Evolutionary conservation across 2,113 vertebrate genomes (phyloP).

Genomic region (Meleagris gallopavo): DNA sequence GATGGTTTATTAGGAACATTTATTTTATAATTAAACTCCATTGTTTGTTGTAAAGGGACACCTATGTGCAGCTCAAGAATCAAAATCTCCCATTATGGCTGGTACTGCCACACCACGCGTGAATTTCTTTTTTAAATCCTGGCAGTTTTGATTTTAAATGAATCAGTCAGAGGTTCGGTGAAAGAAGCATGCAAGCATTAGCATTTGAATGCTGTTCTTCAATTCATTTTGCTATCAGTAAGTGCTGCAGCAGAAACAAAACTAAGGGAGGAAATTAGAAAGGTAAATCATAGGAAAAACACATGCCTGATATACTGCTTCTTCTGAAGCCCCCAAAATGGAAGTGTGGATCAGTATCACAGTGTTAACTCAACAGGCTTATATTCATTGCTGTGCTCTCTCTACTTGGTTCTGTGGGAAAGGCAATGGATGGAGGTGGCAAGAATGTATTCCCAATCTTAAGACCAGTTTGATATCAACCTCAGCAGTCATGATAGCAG

Average conservation of each 20-base stretch:
- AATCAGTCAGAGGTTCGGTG: neutral
- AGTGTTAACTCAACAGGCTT: neutral
- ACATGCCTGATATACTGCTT: too few relatives aligned
- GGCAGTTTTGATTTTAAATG: neutral
- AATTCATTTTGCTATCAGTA: too few relatives aligned
- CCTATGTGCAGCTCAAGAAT: neutral
- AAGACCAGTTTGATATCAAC: neutral
- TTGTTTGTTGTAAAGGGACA: neutral
- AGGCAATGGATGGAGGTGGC: neutral
- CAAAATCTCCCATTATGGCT: neutral
- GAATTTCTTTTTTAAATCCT: neutral
- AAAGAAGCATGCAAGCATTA: neutral
- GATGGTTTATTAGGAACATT: neutral
- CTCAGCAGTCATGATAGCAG: neutral
- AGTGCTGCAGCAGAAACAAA: too few relatives aligned
- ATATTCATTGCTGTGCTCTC: neutral
- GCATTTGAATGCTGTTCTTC: neutral
- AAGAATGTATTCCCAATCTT: neutral
- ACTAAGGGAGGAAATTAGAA: too few relatives aligned
- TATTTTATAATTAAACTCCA: neutral
- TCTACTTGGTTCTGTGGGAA: neutral
- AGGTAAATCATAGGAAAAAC: too few relatives aligned
- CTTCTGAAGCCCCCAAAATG: too few relatives aligned
- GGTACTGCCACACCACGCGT: neutral
- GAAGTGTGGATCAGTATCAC: neutral